phyloP scores from a whole-genome alignment of 2,888 invertebrate species.

The Apodemia duryi region DNA sequence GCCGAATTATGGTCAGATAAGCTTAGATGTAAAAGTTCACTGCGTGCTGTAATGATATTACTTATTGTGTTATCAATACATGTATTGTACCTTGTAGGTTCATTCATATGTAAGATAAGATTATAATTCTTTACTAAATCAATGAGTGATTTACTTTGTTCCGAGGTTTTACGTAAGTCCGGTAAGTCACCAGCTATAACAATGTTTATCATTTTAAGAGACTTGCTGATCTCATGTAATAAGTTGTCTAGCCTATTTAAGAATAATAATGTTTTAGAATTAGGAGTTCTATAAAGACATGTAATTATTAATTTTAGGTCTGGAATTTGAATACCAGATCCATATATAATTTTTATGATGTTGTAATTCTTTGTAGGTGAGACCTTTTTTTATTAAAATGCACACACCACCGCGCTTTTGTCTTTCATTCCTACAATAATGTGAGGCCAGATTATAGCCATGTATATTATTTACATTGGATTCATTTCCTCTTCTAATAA shows the following conservation, averaged over 20 bases:
- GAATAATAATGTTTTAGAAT: not conserved
- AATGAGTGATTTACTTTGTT: not conserved
- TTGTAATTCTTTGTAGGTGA: not conserved
- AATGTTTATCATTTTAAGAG: not conserved
- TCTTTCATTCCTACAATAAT: not conserved
- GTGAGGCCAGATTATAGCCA: not conserved
- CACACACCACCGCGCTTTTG: not conserved
- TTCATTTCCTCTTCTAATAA: not conserved
- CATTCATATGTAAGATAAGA: not conserved
- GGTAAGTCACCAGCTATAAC: not conserved
- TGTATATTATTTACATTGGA: not conserved
- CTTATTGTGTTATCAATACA: not conserved
- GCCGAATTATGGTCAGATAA: not conserved
- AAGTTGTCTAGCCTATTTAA: not conserved
- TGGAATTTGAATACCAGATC: not conserved
- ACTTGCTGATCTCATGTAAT: not conserved
- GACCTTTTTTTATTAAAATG: not conserved
- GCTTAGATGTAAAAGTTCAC: not conserved
- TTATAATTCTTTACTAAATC: not conserved
- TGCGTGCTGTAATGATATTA: not conserved
- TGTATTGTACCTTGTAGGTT: not conserved
- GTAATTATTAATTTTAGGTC: not conserved
- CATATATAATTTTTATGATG: not conserved
- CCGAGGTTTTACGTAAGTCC: not conserved
- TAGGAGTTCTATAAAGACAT: slow-evolving; percentile 4